Evolutionary conservation across 2,888 invertebrate genomes (phyloP), one percentile per base, ranked within the genome.

Genomic region (Drosophila mimetica): DNA sequence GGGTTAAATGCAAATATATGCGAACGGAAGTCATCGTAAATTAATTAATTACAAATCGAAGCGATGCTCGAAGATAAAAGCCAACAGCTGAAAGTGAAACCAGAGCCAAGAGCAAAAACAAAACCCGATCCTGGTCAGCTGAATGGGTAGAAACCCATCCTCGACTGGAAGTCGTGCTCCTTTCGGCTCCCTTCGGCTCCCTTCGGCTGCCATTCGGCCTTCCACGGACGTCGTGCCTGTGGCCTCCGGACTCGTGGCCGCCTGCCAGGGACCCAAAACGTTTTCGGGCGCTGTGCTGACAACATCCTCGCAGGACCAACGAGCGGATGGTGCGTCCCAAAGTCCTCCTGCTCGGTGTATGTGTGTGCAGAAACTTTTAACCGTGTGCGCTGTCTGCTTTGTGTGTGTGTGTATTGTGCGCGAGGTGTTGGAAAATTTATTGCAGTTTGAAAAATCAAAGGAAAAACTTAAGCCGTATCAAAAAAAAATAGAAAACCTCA

Each of bases 251-350:
- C 64, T 80, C 66, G 75, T 58, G 41, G 61, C 67, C 59, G 44
- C 36, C 63, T 59, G 71, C 47, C 67, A 52, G 54, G 82, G 73
- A 69, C 57, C 46, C 83, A 88, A 74, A 85, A 82, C 88, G 86
- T 85, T 89, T 82, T 87, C 88, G 88, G 87, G 75, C 82, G 79
- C 78, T 89, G 86, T 82, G 89, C 83, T 82, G 86, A 79, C 78
- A 89, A 86, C 86, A 86, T 89, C 88, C 75, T 75, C 76, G 89
- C 77, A 78, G 86, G 74, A 78, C 70, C 69, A 71, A 74, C 71
- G 76, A 76, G 86, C 88, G 88, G 88, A 89, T 82, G 89, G 79
- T 86, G 71, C 74, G 75, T 81, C 76, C 55, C 34, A 47, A 20
- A 36, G 22, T 44, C 52, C 41, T 52, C 25, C 57, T 22, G 65